phyloP scores from a whole-genome alignment of 2,888 invertebrate species.

The Pseudanteris insignis region DNA sequence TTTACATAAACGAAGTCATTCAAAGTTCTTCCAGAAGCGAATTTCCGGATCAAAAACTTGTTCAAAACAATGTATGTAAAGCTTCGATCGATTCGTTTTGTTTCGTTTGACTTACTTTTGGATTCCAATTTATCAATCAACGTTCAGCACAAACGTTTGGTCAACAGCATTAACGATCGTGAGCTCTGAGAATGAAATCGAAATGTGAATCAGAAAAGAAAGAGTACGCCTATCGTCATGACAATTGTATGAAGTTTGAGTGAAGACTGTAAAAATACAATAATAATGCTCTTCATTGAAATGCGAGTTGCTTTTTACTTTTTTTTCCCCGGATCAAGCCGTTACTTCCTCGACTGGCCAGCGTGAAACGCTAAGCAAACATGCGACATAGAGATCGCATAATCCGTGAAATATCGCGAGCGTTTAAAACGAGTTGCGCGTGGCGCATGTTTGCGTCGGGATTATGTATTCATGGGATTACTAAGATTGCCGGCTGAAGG shows the following conservation, averaged over 20 bases:
- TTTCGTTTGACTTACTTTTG: no score
- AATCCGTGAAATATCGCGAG: constrained; percentile 66
- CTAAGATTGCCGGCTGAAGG: constrained; percentile 38
- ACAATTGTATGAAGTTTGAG: constrained; percentile 34
- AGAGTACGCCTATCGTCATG: constrained; percentile 27
- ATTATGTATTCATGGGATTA: constrained; percentile 65
- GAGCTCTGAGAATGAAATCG: no score
- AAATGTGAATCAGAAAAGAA: no score
- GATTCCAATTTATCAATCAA: no score
- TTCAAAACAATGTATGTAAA: no score
- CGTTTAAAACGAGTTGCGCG: constrained; percentile 60
- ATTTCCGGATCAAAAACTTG: no score
- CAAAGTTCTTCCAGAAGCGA: no score
- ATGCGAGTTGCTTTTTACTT: not conserved
- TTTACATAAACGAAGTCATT: no score
- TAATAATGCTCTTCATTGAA: constrained; percentile 40
- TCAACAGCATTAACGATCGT: no score
- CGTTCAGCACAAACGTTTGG: no score
- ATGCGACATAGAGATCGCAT: constrained; percentile 44
- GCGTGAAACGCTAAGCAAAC: constrained; percentile 40
- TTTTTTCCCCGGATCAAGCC: constrained; percentile 19
- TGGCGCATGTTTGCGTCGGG: constrained; percentile 63
- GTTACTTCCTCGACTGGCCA: constrained; percentile 21
- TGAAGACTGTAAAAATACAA: constrained; percentile 41
- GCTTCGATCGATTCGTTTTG: no score